Evolutionary conservation across 2,797 vertebrate genomes (phyloP), one percentile per base, ranked within the genome.

Genomic region (Varecia variegata): DNA sequence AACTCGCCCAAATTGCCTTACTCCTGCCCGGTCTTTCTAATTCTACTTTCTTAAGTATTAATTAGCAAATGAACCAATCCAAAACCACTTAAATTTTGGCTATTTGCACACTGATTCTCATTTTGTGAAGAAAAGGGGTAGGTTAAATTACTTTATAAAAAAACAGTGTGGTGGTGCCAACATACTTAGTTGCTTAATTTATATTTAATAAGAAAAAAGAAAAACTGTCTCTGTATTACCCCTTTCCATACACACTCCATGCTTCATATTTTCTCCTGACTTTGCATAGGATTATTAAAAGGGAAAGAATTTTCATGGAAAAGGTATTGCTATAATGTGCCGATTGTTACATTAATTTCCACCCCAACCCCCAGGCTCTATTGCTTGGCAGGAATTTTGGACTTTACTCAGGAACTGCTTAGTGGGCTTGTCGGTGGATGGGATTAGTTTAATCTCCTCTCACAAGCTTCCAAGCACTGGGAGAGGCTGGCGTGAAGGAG

Each of bases 361-460:
- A 38, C 0, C 76, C 67, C 95, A 67, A 7, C n/a, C 43, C 0
- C 70, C 85, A 92, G 54, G 54, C 45, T 95, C 92, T 94, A 0
- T 88, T 95, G 90, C 90, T 25, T 95, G 96, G 97, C 96, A 96
- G 95, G 77, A 97, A 97, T 96, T 97, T 98, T 98, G 97, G 94
- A 97, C 94, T 96, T 98, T 93, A 96, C 95, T 98, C 97, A 3
- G 96, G 93, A 95, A 27, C 89, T 88, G 84, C 93, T 95, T 96
- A 94, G 95, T 82, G 96, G 98, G 97, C 0, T 67, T 98, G 98
- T 96, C 96, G 13, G 65, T 97, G 97, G 96, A 93, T 97, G 58
- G 98, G 98, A 98, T 98, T 98, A 98, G 97, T 97, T 98, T 98
- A 98, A 98, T 98, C 98, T 98, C 97, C 88, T 96, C 97, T 98